Evolutionary conservation across 1,140 invertebrate species (phyloP), one percentile per base, ranked within the genome.

Genomic region (Procambarus clarkii): DNA sequence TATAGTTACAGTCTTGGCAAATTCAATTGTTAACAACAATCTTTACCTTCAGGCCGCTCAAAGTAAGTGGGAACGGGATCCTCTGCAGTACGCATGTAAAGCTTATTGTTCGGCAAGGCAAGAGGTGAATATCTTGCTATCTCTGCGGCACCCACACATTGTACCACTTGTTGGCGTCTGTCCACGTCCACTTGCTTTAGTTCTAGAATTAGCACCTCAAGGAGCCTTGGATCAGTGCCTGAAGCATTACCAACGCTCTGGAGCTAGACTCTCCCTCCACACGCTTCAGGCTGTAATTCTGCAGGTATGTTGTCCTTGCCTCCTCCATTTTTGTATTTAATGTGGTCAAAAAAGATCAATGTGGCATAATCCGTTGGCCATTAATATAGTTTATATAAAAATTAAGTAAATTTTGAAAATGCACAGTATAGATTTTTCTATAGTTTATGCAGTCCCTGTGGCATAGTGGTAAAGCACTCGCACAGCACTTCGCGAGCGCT

Each of bases 101-200:
- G 98, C 99, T 0, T 99, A 99, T 95, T 98, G 97, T 94, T 98
- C 97, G 0, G 98, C 98, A 3, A 95, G 99, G 58, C 98, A 99
- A 94, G 99, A 99, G 94, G 95, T 99, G 86, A 97, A 97, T 93
- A 98, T 99, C 78, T 95, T 99, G 9, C 94, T 97, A 15, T 96
- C 97, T 3, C 95, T 99, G 24, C 96, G 97, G 45, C 98, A 99
- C 95, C 95, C 97, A 1, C 97, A 99, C 95, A 98, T 99, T 93
- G 97, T 99, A 48, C 97, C 98, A 15, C 95, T 99, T 50, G 96
- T 99, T 48, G 99, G 98, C 0, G 97, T 97, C 79, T 98, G 97
- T 93, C 97, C 96, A 2, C 97, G 96, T 93, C 98, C 99, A 0
- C 94, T 99, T n/a, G 97, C 98, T 48, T 95, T 99, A 60, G 96